Percentiles rank a stretch among this genome's conserved stretches.
Conservation (phyloP, 2,888 invertebrate genomes). For the Neoitamus cyanurus region DNA sequence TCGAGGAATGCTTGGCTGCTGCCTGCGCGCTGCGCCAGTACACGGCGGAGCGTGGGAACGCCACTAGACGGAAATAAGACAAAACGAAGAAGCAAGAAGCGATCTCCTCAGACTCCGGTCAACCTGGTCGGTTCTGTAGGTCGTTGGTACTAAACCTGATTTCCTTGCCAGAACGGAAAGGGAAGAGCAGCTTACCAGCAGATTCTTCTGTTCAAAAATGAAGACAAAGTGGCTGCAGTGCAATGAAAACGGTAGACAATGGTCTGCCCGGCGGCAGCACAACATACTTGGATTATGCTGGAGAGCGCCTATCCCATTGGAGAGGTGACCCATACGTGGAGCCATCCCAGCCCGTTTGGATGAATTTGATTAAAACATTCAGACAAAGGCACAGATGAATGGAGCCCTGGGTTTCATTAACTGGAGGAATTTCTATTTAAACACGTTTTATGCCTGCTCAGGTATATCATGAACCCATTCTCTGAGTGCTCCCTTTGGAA, state of each 20-base stretch:
- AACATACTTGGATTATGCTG: background rate
- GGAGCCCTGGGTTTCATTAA: slow-evolving; percentile 40
- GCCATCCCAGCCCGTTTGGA: slow-evolving; percentile 9
- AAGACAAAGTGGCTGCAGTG: slow-evolving; percentile 37
- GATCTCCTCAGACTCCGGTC: background rate
- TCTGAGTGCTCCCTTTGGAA: background rate
- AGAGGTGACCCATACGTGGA: slow-evolving; percentile 24
- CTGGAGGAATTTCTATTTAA: slow-evolving; percentile 35
- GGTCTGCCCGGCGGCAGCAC: background rate
- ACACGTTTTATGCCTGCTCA: slow-evolving; percentile 33
- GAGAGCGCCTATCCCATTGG: background rate
- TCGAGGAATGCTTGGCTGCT: slow-evolving; percentile 9
- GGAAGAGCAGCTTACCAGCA: slow-evolving; percentile 15
- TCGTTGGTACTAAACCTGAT: slow-evolving; percentile 33
- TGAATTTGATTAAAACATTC: slow-evolving; percentile 45
- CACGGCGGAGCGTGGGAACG: slow-evolving; percentile 34
- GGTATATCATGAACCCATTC: slow-evolving; percentile 15
- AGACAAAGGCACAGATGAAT: slow-evolving; percentile 35
- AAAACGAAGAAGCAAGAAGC: slow-evolving; percentile 6
- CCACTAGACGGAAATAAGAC: slow-evolving; percentile 16
- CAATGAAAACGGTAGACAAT: slow-evolving; percentile 33
- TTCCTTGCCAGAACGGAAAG: slow-evolving; percentile 17
- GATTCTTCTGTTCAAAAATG: slow-evolving; percentile 21
- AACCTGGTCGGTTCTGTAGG: slow-evolving; percentile 21
- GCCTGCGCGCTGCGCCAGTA: background rate